phyloP scores from a whole-genome alignment of 2,797 vertebrate species.

The Sebastes trivittatus region DNA sequence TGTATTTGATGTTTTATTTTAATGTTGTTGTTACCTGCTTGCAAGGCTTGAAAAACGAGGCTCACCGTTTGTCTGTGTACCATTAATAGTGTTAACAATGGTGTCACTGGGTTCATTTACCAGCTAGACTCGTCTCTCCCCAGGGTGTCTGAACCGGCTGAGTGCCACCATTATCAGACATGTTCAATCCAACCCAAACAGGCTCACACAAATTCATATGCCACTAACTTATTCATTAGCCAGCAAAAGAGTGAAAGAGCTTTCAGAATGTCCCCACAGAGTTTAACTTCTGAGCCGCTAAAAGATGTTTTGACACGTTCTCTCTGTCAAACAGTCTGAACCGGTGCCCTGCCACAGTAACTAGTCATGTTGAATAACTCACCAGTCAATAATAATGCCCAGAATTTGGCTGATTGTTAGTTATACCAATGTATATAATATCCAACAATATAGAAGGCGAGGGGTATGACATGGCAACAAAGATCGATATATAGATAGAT shows the following conservation, averaged over 20 bases:
- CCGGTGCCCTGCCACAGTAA: background rate
- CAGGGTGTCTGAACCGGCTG: background rate
- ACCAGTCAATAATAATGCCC: background rate
- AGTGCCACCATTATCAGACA: constrained; percentile 9
- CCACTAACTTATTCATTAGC: constrained; percentile 6
- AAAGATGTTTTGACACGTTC: background rate
- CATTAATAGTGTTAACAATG: background rate
- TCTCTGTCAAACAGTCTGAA: background rate
- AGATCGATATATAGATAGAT: too few relatives aligned
- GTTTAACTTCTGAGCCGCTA: background rate
- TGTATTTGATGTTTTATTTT: background rate
- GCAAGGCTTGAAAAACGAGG: background rate
- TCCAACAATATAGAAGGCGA: too few relatives aligned
- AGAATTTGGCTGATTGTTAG: background rate
- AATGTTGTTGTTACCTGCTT: background rate
- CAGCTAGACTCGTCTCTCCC: constrained; percentile 2
- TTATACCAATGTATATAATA: background rate
- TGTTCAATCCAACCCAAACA: background rate
- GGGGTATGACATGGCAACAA: too few relatives aligned
- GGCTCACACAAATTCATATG: background rate
- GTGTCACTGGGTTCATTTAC: constrained; percentile 29
- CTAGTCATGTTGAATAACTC: background rate
- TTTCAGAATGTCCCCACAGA: background rate
- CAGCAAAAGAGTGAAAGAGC: background rate
- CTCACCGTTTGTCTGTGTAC: background rate